Percentiles rank a stretch among this genome's conserved stretches.
phyloP scores from a whole-genome alignment of 1,140 invertebrate genomes.

The Hestina assimilis region DNA sequence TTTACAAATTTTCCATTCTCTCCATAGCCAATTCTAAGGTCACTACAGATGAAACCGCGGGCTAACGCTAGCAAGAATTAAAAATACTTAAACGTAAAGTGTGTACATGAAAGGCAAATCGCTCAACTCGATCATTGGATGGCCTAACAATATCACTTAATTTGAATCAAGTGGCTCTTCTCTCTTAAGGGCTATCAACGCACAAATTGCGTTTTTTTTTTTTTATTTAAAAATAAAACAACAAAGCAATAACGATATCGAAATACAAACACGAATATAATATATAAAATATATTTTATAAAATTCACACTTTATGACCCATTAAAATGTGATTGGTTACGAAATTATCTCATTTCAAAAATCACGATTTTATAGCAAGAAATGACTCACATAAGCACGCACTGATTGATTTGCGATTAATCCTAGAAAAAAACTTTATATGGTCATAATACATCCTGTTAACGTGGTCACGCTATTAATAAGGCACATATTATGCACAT shows the following conservation, averaged over 20 bases:
- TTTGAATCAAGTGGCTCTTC: constrained; percentile 24
- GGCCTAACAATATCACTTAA: constrained; percentile 13
- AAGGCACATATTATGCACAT: constrained; percentile 5
- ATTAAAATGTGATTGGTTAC: too few relatives aligned
- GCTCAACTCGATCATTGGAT: constrained; percentile 8
- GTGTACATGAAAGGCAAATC: constrained; percentile 4
- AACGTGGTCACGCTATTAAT: neutral
- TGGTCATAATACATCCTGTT: neutral
- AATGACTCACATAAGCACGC: too few relatives aligned
- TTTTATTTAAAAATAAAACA: neutral
- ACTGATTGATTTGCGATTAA: too few relatives aligned
- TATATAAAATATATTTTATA: too few relatives aligned
- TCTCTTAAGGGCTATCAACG: constrained; percentile 10
- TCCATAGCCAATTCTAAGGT: neutral
- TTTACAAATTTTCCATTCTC: too few relatives aligned
- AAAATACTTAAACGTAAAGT: neutral
- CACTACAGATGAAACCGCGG: too few relatives aligned
- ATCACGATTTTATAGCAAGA: too few relatives aligned
- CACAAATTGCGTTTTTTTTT: constrained; percentile 11
- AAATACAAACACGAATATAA: too few relatives aligned
- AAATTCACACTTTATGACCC: too few relatives aligned
- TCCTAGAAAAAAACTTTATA: too few relatives aligned
- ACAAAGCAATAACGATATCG: too few relatives aligned
- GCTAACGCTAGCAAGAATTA: neutral
- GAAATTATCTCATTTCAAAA: too few relatives aligned